A percentile compares a stretch with the other conserved stretches of the same genome.
Evolutionary conservation across 1,140 invertebrate genomes (phyloP).

Genomic region (Cyphomyrmex costatus): DNA sequence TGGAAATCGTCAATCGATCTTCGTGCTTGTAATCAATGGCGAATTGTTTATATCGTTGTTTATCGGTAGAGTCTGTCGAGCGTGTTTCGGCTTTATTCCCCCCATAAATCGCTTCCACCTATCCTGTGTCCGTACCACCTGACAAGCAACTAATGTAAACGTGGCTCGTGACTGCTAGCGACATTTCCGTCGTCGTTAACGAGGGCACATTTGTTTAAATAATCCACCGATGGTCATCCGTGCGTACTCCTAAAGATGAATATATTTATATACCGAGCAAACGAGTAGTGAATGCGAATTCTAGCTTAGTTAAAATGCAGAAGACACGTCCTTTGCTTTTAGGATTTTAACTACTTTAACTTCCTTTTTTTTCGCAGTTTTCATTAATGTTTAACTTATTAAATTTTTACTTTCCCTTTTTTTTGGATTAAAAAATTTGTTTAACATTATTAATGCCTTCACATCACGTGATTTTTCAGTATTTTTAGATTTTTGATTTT

Average conservation of each 20-base stretch:
- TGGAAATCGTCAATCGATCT: slow-evolving; percentile 48
- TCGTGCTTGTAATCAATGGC: slow-evolving; percentile 51
- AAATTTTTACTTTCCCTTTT: neutral
- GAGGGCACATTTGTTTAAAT: slow-evolving; percentile 68
- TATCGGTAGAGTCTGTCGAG: slow-evolving; percentile 57
- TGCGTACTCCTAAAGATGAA: neutral
- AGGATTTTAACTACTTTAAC: slow-evolving; percentile 4
- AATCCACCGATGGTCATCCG: slow-evolving; percentile 32
- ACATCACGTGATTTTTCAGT: neutral
- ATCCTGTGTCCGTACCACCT: slow-evolving; percentile 57
- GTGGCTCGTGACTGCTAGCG: slow-evolving; percentile 55
- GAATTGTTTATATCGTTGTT: slow-evolving; percentile 74
- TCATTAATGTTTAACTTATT: neutral
- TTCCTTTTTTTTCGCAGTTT: neutral
- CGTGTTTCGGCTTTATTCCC: slow-evolving; percentile 63
- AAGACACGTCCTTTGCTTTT: neutral
- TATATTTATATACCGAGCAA: neutral
- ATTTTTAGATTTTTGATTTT: neutral
- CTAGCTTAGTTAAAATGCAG: neutral
- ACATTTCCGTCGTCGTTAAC: slow-evolving; percentile 59
- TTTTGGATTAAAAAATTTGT: neutral
- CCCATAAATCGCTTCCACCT: slow-evolving; percentile 52
- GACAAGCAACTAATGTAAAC: slow-evolving; percentile 75
- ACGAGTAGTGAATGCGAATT: slow-evolving; percentile 29
- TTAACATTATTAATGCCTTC: neutral